Evolutionary conservation across 1,140 invertebrate species (phyloP), one percentile per base, ranked within the genome.

Genomic region (Eriosoma lanigerum): DNA sequence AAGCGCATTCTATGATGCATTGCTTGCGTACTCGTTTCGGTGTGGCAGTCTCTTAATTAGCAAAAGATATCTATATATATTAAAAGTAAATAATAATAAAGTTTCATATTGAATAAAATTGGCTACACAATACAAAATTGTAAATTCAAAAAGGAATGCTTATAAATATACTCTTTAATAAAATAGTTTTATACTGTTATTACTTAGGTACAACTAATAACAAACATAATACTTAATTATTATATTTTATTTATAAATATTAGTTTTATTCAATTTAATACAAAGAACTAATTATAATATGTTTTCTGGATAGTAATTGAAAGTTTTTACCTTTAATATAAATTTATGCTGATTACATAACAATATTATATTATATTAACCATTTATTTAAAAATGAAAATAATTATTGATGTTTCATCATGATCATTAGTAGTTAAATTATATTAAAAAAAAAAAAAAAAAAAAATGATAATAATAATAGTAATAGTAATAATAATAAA

Each of bases 321-420:
- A 29, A 52, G 15, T 38, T 32, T 75, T 32, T 54, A 9, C 26
- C 15, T 54, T 73, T 15, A 1, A 54, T 13, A 56, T 32, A 48
- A 48, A 48, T 78, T 78, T 38, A 32, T 78, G 62, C 62, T 78
- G 75, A 78, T 62, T 48, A 78, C 24, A 60, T 78, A 46, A 78
- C 54, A 78, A 78, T 60, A 21, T 26, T 78, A 60, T 44, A 56
- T 29, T 12, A 15, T 44, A 29, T 76, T 76, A 78, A 13, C 21
- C 46, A 26, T 78, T 78, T 78, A 19, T 78, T 78, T 29, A 46
- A 19, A 78, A 78, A 78, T 78, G 38, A n/a, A 48, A 46, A 48
- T 78, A 19, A 46, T 48, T 76, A 19, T 48, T 60, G 56, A 62
- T 56, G 60, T 60, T 46, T 76, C 26, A 78, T 1, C 10, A 15